Percentiles rank a stretch among this genome's conserved stretches.
Conservation (phyloP, 1,140 invertebrate genomes). For the Drosophila ananassae region DNA sequence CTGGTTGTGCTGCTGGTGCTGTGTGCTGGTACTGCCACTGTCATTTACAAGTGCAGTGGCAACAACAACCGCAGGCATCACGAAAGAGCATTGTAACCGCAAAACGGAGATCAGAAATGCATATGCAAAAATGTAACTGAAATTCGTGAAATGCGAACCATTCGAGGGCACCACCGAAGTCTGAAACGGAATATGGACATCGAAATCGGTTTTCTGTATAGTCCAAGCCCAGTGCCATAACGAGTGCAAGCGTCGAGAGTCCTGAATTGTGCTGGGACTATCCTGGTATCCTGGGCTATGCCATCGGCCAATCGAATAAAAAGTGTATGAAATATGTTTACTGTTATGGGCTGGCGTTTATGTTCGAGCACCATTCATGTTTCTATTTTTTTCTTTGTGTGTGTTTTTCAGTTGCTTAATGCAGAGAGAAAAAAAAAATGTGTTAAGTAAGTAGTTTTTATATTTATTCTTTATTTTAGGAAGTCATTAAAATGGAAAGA, state of each 20-base stretch:
- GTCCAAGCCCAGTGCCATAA: constrained; percentile 9
- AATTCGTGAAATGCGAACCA: constrained; percentile 62
- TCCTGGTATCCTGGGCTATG: constrained; percentile 46
- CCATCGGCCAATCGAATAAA: constrained; percentile 68
- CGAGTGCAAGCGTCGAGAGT: constrained; percentile 14
- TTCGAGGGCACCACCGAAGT: constrained; percentile 4
- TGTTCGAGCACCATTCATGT: constrained; percentile 28
- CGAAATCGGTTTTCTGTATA: background rate
- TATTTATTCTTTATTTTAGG: too few relatives aligned
- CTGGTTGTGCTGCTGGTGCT: constrained; percentile 18
- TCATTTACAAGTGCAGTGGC: constrained; percentile 68
- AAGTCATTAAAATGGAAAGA: background rate
- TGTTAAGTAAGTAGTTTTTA: background rate
- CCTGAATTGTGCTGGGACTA: constrained; percentile 20
- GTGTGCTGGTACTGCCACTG: constrained; percentile 44
- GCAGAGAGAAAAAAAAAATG: background rate
- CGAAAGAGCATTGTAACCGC: constrained; percentile 64
- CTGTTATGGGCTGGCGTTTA: constrained; percentile 73
- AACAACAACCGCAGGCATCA: constrained; percentile 54
- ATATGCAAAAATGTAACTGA: constrained; percentile 76
- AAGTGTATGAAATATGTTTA: constrained; percentile 75
- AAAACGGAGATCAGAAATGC: constrained; percentile 74
- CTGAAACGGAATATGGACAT: constrained; percentile 13
- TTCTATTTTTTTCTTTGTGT: background rate
- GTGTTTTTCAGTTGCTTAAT: background rate